Percentiles rank a stretch among this genome's conserved stretches.
Conservation (phyloP, 2,797 vertebrate species). For the Channa striata region DNA sequence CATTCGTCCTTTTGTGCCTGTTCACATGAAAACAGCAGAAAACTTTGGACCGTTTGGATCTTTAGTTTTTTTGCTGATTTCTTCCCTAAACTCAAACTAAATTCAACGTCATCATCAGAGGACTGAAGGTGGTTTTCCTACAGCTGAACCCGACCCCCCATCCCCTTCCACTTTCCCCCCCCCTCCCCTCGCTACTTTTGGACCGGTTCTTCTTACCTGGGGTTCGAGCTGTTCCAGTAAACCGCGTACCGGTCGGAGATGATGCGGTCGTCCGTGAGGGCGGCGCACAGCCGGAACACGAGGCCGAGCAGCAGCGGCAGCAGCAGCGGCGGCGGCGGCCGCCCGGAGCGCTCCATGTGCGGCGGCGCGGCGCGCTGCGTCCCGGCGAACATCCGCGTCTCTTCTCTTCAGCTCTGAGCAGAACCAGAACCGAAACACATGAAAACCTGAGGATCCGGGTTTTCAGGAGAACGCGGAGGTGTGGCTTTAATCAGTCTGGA, state of each 20-base stretch:
- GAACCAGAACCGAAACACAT: slow-evolving; percentile 39
- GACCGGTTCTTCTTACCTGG: slow-evolving; percentile 84
- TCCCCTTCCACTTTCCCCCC: too few relatives aligned
- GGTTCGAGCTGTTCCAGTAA: slow-evolving; percentile 96
- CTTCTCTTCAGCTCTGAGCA: slow-evolving; percentile 34
- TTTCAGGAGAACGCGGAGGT: neutral
- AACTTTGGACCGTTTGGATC: too few relatives aligned
- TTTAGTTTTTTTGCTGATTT: too few relatives aligned
- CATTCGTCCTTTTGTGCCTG: too few relatives aligned
- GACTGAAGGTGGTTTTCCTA: too few relatives aligned
- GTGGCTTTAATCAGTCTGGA: neutral
- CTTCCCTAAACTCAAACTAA: too few relatives aligned
- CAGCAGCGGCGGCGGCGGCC: slow-evolving; percentile 42
- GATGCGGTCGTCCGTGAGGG: slow-evolving; percentile 90
- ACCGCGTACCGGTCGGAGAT: slow-evolving; percentile 92
- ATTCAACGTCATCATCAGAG: too few relatives aligned
- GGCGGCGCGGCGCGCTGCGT: slow-evolving; percentile 72
- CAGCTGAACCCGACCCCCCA: too few relatives aligned
- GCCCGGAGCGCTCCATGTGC: slow-evolving; percentile 81
- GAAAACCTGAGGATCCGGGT: neutral
- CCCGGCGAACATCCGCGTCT: slow-evolving; percentile 51
- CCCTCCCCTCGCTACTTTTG: neutral
- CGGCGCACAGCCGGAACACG: slow-evolving; percentile 84
- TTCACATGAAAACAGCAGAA: too few relatives aligned
- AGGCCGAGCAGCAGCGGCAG: slow-evolving; percentile 82